Evolutionary conservation across 1,140 invertebrate species (phyloP).

Genomic region (Lepidurus couesii): DNA sequence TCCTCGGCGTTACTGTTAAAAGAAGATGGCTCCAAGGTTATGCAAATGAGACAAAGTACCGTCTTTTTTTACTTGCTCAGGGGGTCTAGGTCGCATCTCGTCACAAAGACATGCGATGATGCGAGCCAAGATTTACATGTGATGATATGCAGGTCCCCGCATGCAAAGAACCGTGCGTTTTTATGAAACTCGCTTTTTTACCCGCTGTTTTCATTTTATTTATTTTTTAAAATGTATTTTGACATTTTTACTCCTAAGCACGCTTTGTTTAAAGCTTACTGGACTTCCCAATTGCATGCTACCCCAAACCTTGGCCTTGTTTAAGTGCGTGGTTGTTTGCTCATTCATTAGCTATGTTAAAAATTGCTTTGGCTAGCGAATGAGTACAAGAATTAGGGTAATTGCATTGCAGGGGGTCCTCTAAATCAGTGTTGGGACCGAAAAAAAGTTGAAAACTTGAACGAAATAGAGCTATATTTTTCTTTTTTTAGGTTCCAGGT

Average conservation of each 20-base stretch:
- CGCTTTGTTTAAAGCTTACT: neutral
- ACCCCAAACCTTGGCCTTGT: neutral
- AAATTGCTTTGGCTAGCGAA: too few species aligned
- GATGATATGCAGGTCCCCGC: conserved; percentile 4
- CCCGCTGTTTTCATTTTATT: too few species aligned
- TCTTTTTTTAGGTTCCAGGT: too few species aligned
- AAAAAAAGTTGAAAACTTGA: too few species aligned
- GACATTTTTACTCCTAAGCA: too few species aligned
- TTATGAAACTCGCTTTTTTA: neutral
- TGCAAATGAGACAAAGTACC: conserved; percentile 5
- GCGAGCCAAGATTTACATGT: neutral
- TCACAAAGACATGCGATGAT: neutral
- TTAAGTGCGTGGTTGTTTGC: neutral
- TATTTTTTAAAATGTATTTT: too few species aligned
- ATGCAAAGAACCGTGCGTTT: neutral
- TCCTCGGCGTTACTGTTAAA: neutral
- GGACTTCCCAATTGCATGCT: neutral
- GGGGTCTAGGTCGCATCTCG: conserved; percentile 7
- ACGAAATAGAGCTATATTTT: too few species aligned
- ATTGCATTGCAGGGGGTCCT: neutral
- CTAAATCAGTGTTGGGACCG: too few species aligned
- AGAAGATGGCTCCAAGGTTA: neutral
- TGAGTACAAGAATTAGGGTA: neutral
- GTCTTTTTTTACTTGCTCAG: neutral
- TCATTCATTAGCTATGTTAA: neutral